phyloP scores from a whole-genome alignment of 92 coral and sea anemone genomes.

The Phenganax marumi region DNA sequence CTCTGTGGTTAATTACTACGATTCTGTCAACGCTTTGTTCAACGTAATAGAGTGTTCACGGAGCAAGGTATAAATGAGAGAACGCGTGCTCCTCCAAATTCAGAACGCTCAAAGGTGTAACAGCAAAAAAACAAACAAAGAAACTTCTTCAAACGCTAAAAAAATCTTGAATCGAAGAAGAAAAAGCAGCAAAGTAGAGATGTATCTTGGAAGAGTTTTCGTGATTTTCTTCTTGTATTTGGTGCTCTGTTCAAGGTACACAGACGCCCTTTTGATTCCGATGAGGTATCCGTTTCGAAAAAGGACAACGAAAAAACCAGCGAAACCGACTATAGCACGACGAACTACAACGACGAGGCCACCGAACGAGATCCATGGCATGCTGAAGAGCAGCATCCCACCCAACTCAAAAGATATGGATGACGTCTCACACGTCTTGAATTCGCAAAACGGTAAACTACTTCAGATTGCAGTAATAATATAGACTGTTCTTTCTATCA shows the following conservation, averaged over 20 bases:
- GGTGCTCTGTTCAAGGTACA: background rate
- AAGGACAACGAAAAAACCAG: too few species aligned
- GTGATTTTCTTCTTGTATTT: background rate
- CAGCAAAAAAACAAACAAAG: background rate
- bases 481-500: too few species aligned
- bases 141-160: background rate
- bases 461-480: too few species aligned
- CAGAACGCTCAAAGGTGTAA: too few species aligned
- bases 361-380: too few species aligned
- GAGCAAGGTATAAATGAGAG: background rate
- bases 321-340: too few species aligned
- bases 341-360: too few species aligned
- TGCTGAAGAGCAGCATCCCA: too few species aligned
- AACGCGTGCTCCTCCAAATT: background rate
- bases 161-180: background rate
- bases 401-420: too few species aligned
- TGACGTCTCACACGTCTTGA: too few species aligned
- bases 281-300: too few species aligned
- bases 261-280: background rate
- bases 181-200: background rate
- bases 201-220: background rate
- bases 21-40: background rate
- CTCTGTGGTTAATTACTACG: constrained; percentile 6
- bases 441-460: too few species aligned
- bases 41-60: background rate